Evolutionary conservation across 2,888 invertebrate genomes (phyloP).

Genomic region (Allygus modestus): DNA sequence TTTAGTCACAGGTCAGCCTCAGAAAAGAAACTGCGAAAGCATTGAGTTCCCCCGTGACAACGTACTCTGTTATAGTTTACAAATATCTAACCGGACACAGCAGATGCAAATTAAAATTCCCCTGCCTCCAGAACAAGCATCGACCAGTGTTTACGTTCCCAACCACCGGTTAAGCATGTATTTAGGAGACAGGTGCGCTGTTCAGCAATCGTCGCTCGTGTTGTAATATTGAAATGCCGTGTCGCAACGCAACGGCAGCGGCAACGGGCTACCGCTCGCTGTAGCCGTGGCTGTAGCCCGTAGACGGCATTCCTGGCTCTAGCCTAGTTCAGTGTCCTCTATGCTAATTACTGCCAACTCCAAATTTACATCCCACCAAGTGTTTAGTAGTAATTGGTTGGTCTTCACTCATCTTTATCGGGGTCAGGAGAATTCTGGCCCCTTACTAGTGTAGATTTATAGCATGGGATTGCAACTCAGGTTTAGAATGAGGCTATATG

Average conservation of each 20-base stretch:
- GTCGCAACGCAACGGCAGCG: background rate
- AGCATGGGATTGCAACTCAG: too few species aligned
- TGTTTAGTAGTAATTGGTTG: background rate
- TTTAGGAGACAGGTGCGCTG: conserved; percentile 28
- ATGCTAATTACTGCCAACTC: conserved; percentile 18
- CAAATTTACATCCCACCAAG: conserved; percentile 10
- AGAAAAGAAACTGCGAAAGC: too few species aligned
- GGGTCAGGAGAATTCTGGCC: conserved; percentile 6
- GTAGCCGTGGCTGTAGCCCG: too few species aligned
- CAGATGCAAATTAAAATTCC: conserved; percentile 5
- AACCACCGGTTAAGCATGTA: background rate
- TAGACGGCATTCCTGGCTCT: conserved; percentile 22
- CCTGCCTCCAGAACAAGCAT: conserved; percentile 6
- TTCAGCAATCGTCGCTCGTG: conserved; percentile 5
- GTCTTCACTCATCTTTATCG: conserved; percentile 1
- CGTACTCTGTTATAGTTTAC: background rate
- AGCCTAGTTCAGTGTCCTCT: conserved; percentile 37
- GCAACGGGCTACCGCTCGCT: background rate
- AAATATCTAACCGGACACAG: background rate
- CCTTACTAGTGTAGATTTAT: too few species aligned
- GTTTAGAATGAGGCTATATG: too few species aligned
- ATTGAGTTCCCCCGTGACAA: background rate
- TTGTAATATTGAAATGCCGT: conserved; percentile 27
- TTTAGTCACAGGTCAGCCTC: too few species aligned
- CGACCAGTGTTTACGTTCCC: background rate